These are phyloP conservation scores for Hirtodrosophila alboralis DNA, from an alignment of 2,888 invertebrate species.

Conservation along the genomic window DNA sequence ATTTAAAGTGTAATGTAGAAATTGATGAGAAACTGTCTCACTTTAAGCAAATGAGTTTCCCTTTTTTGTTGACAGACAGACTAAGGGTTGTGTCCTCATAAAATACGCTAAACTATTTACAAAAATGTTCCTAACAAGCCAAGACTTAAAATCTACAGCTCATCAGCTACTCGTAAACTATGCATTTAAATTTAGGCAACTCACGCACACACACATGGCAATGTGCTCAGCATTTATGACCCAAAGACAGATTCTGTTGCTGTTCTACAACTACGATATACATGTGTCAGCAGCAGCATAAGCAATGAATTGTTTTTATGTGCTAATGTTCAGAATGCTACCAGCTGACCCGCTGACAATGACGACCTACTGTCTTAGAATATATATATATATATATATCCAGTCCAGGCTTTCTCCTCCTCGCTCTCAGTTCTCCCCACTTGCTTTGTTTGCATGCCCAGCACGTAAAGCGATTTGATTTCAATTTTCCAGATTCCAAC, in stretches of 20 bases:
- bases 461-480: conserved; percentile 82
- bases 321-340: conserved; percentile 62
- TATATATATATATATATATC: no score
- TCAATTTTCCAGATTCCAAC: conserved; percentile 79
- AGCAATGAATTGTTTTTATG: conserved; percentile 79
- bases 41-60: conserved; percentile 46
- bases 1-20: conserved; percentile 52
- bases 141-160: conserved; percentile 11
- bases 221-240: conserved; percentile 45
- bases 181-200: conserved; percentile 55
- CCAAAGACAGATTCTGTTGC: conserved; percentile 31
- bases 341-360: conserved; percentile 4
- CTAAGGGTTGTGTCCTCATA: no score
- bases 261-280: conserved; percentile 45
- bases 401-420: no score
- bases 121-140: no score
- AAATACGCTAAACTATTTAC: no score
- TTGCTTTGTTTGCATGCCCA: conserved; percentile 67
- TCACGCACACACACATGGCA: conserved; percentile 48
- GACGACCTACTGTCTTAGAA: conserved; percentile 9
- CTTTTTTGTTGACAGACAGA: conserved; percentile 35
- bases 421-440: conserved; percentile 8
- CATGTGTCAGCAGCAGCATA: conserved; percentile 75
- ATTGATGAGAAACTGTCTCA: conserved; percentile 22
- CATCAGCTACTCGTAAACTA: conserved; percentile 4